Percentiles rank a stretch among this genome's conserved stretches.
phyloP scores from a whole-genome alignment of 2,888 invertebrate genomes.

The Hetaerina titia region DNA sequence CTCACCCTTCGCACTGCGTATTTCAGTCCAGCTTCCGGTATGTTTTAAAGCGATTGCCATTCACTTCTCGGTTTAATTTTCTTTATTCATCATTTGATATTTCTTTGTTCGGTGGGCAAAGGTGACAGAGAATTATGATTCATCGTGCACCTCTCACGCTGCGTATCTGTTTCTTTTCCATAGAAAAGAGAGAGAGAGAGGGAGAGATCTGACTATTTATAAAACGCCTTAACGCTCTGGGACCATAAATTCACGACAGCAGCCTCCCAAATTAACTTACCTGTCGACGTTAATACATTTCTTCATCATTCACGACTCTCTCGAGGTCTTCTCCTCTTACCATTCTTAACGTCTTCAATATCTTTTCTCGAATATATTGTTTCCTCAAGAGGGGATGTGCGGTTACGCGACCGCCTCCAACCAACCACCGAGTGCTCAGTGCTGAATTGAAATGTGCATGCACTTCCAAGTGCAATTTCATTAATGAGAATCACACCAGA shows the following conservation, averaged over 20 bases:
- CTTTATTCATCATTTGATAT: neutral
- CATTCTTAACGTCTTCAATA: neutral
- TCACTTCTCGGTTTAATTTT: no score
- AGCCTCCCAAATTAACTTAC: neutral
- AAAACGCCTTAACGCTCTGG: neutral
- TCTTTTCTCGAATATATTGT: neutral
- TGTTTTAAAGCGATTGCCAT: no score
- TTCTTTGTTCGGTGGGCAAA: neutral
- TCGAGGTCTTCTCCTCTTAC: neutral
- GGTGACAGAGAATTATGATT: neutral
- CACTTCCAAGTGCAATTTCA: neutral
- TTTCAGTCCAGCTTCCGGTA: no score
- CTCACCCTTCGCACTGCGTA: no score
- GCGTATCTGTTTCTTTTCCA: neutral
- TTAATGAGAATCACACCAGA: no score
- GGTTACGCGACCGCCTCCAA: neutral
- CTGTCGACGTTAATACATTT: constrained; percentile 30
- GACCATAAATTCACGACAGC: neutral
- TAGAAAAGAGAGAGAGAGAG: neutral
- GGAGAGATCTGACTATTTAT: neutral
- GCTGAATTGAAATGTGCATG: neutral
- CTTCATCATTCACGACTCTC: constrained; percentile 3
- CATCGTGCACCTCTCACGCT: neutral
- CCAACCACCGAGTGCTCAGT: neutral
- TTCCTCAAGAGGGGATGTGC: neutral